Evolutionary conservation across 2,797 vertebrate genomes (phyloP), one percentile per base, ranked within the genome.

Genomic region (Bovichtus diacanthus): DNA sequence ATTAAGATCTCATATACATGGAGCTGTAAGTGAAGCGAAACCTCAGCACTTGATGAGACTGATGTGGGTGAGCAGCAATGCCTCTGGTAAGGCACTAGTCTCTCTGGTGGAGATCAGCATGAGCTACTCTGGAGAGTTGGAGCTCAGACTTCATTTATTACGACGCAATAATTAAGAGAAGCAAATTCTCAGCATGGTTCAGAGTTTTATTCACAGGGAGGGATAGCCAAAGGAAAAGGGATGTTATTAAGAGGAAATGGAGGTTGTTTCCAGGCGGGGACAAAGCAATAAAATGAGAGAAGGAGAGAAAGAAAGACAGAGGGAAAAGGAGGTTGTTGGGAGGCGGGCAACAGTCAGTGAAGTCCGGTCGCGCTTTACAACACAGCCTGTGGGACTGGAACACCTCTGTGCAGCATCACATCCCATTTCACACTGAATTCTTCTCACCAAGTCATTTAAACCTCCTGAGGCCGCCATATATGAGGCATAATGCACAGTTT

Each of bases 361-460:
- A 74, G 83, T 87, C 79, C 75, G 83, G 60, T 72, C 47, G 53
- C 44, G 80, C 79, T 84, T 83, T 83, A 76, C 78, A 54, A 72
- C 60, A 81, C 77, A 72, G 83, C 85, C 80, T 71, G 73, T 84
- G 82, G 88, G 83, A 87, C 80, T 80, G 70, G 58, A 87, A 78
- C 83, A 82, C 82, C 75, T 87, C 85, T 80, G 72, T 76, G 85
- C 64, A 77, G 78, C 85, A 85, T 90, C 84, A 87, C 74, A 83
- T 86, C 76, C 80, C 72, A 90, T 91, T 92, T 90, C 86, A 90
- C 86, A 88, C 79, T 58, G 43, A 78, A 87, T 90, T 84, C 79
- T 82, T 88, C 74, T 51, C 88, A 80, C 69, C 49, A n/a, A 78
- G 80, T 70, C 49, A 74, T 87, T 83, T 58, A 76, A 82, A 66